Conservation (phyloP, 2,888 invertebrate species). For the Globia sparganii region DNA sequence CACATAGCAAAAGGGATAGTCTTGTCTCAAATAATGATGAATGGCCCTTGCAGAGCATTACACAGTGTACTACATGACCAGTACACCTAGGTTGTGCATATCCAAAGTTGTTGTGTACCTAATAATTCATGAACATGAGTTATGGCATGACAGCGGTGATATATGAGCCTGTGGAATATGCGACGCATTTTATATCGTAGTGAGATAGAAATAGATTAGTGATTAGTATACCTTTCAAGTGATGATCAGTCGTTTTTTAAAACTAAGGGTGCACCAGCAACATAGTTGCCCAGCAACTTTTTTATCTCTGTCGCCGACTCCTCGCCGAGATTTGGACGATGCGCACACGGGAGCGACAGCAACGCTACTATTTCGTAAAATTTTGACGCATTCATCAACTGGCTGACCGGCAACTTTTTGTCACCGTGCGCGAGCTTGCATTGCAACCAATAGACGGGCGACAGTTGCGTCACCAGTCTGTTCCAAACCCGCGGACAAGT, state of each 20-base stretch:
- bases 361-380: too few relatives aligned
- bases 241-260: neutral
- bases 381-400: too few relatives aligned
- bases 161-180: slow-evolving; percentile 26
- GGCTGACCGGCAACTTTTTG: too few relatives aligned
- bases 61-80: slow-evolving; percentile 11
- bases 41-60: neutral
- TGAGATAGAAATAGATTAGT: neutral
- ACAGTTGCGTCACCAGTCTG: too few relatives aligned
- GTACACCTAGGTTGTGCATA: slow-evolving; percentile 18
- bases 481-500: too few relatives aligned
- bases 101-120: slow-evolving; percentile 27
- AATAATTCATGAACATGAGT: slow-evolving; percentile 44
- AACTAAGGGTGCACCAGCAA: too few relatives aligned
- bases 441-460: too few relatives aligned
- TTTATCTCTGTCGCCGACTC: too few relatives aligned
- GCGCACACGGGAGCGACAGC: too few relatives aligned
- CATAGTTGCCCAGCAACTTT: too few relatives aligned
- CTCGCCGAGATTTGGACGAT: too few relatives aligned
- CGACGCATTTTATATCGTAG: slow-evolving; percentile 29
- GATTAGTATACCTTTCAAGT: neutral
- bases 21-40: slow-evolving; percentile 11
- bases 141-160: slow-evolving; percentile 42
- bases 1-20: neutral
- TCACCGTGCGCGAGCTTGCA: too few relatives aligned